phyloP scores from a whole-genome alignment of 1,140 invertebrate genomes.

The Temnothorax longispinosus region DNA sequence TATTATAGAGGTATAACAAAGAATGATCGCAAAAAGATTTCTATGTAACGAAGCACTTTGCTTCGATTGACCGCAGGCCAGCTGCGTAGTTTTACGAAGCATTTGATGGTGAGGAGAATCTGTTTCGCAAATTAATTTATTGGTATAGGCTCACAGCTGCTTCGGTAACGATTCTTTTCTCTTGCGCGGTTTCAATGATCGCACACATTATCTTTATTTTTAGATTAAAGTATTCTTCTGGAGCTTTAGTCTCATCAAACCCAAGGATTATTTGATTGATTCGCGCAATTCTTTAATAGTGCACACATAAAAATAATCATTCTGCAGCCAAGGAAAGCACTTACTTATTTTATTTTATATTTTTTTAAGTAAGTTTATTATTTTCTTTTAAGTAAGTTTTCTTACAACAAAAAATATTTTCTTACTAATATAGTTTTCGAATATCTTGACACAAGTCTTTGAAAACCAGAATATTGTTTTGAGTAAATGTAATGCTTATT shows the following conservation, averaged over 20 bases:
- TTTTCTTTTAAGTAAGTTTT: no score
- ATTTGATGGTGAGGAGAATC: conserved; percentile 19
- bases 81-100: conserved; percentile 32
- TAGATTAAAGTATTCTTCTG: conserved; percentile 34
- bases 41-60: conserved; percentile 8
- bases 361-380: no score
- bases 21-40: neutral
- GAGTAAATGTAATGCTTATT: no score
- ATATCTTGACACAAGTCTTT: no score
- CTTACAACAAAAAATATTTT: no score
- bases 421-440: no score
- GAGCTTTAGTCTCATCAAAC: conserved; percentile 53
- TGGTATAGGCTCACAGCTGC: conserved; percentile 34
- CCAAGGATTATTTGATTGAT: conserved; percentile 53
- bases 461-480: no score
- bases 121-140: conserved; percentile 67
- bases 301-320: neutral
- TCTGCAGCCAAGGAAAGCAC: no score
- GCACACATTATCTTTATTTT: conserved; percentile 4
- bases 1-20: neutral
- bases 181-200: conserved; percentile 57
- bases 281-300: conserved; percentile 23
- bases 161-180: conserved; percentile 24
- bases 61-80: conserved; percentile 8
- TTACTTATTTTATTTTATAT: no score